A percentile compares a stretch with the other conserved stretches of the same genome.
phyloP scores from a whole-genome alignment of 2,113 vertebrate species.

The Pelusios castaneus region DNA sequence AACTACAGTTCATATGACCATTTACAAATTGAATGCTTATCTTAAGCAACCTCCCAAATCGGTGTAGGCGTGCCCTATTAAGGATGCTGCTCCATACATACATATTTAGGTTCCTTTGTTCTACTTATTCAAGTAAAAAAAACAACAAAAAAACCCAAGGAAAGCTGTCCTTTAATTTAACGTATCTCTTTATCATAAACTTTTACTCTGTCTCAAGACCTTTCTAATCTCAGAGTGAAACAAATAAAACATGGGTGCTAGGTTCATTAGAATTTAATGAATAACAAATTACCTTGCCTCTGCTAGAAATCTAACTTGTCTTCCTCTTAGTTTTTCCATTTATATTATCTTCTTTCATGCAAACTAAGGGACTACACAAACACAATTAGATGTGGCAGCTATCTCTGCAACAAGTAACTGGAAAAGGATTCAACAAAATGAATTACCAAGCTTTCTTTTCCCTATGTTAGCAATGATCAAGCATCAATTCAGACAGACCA shows the following conservation, averaged over 20 bases:
- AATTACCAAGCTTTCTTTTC: slow-evolving; percentile 53
- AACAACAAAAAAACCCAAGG: too few species aligned
- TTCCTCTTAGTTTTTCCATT: slow-evolving; percentile 75
- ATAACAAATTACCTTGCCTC: slow-evolving; percentile 78
- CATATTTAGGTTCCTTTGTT: not conserved
- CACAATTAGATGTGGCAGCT: slow-evolving; percentile 75
- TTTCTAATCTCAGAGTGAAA: slow-evolving; percentile 73
- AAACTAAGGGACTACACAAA: slow-evolving; percentile 76
- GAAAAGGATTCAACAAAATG: slow-evolving; percentile 65
- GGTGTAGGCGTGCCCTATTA: not conserved
- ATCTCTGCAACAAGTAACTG: slow-evolving; percentile 59
- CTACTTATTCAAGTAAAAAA: slow-evolving; percentile 47
- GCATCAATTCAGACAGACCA: slow-evolving; percentile 41
- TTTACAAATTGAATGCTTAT: not conserved
- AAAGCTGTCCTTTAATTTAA: slow-evolving; percentile 66
- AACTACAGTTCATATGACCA: not conserved
- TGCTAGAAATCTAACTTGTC: slow-evolving; percentile 73
- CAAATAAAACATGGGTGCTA: slow-evolving; percentile 73
- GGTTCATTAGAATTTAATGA: slow-evolving; percentile 81
- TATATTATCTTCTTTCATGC: slow-evolving; percentile 77
- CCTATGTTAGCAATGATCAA: not conserved
- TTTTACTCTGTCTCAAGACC: slow-evolving; percentile 68
- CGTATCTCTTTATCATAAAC: slow-evolving; percentile 62
- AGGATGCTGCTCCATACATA: not conserved
- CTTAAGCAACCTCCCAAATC: not conserved